phyloP scores from a whole-genome alignment of 2,888 invertebrate species.

The Meiosimyza decipiens region DNA sequence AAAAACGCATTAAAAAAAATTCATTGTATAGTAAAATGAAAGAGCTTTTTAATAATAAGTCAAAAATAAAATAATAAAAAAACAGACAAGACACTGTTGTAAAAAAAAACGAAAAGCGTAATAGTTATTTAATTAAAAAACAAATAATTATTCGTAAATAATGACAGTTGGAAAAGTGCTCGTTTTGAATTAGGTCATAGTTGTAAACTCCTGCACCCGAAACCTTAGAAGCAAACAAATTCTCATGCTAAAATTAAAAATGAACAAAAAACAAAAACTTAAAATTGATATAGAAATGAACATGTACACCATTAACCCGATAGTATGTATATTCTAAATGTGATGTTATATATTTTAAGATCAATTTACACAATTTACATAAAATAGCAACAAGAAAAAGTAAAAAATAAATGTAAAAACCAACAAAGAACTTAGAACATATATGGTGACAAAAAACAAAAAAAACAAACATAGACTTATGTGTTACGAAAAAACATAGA shows the following conservation, averaged over 20 bases:
- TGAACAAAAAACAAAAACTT: background rate
- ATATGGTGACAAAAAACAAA: too few relatives aligned
- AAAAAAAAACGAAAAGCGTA: slow-evolving; percentile 3
- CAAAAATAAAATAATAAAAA: background rate
- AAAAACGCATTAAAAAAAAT: background rate
- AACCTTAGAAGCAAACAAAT: background rate
- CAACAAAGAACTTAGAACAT: too few relatives aligned
- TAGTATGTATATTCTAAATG: slow-evolving; percentile 28
- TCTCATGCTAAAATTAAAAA: background rate
- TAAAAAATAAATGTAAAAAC: too few relatives aligned
- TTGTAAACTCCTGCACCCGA: slow-evolving; percentile 14
- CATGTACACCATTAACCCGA: slow-evolving; percentile 31
- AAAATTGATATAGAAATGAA: slow-evolving; percentile 10
- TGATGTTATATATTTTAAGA: slow-evolving; percentile 33
- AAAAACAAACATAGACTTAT: too few relatives aligned
- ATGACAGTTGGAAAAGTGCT: background rate
- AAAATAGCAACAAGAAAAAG: background rate
- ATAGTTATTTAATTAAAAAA: background rate
- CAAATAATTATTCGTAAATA: background rate
- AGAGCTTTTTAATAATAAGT: slow-evolving; percentile 24
- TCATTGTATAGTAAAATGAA: slow-evolving; percentile 15
- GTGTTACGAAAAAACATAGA: too few relatives aligned
- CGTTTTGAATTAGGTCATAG: background rate
- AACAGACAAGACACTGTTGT: background rate
- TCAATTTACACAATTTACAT: slow-evolving; percentile 33